Conservation (phyloP, 2,888 invertebrate genomes). For the Bimastos eiseni region DNA sequence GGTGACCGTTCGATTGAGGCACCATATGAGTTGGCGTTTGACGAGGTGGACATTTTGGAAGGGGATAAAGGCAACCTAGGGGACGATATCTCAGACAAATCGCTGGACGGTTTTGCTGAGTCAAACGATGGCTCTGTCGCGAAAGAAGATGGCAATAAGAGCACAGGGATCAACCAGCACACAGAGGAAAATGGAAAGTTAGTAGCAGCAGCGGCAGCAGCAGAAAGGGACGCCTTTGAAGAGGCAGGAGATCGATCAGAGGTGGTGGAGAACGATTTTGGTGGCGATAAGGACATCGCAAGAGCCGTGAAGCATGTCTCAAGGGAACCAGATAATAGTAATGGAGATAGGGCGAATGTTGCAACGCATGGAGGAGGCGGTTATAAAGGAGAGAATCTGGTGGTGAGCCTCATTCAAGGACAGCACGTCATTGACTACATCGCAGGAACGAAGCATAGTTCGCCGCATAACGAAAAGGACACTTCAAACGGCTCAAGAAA, state of each 20-base stretch:
- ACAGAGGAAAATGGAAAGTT: not conserved
- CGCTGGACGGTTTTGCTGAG: not conserved
- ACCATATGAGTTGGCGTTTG: not conserved
- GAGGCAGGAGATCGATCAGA: not conserved
- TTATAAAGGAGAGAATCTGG: not conserved
- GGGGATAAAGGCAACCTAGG: not conserved
- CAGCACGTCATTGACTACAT: not conserved
- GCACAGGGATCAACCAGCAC: not conserved
- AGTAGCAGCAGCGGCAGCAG: not conserved
- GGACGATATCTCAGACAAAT: not conserved
- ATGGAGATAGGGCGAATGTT: not conserved
- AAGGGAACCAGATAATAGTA: not conserved
- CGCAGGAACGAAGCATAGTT: not conserved
- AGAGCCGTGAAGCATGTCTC: not conserved
- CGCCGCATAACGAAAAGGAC: not conserved
- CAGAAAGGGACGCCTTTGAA: not conserved
- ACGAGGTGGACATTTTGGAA: not conserved
- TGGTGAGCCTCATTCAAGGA: not conserved
- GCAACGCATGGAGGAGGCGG: not conserved
- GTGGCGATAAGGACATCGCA: not conserved
- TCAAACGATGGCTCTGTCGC: not conserved
- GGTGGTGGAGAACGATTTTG: not conserved
- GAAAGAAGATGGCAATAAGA: not conserved
- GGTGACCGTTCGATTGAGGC: not conserved
- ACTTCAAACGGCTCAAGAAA: not conserved